phyloP scores from a whole-genome alignment of 2,797 vertebrate species.

The Novumbra hubbsi region DNA sequence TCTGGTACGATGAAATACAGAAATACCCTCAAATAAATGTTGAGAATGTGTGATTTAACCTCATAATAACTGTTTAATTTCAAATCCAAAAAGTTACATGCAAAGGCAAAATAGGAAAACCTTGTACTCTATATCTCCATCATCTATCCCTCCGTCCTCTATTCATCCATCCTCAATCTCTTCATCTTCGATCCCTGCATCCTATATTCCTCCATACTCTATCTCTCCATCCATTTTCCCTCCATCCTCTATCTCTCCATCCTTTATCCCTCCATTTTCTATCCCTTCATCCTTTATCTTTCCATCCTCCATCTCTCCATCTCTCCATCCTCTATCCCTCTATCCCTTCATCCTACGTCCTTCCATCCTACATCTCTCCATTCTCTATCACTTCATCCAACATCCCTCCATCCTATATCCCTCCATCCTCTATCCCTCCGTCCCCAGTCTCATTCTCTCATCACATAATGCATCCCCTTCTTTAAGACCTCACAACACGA shows the following conservation, averaged over 20 bases:
- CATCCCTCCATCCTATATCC: constrained; percentile 5
- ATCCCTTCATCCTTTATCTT: too few relatives aligned
- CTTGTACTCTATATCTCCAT: too few relatives aligned
- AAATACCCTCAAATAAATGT: too few relatives aligned
- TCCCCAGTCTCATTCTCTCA: not conserved
- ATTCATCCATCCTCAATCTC: not conserved
- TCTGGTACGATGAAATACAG: too few relatives aligned
- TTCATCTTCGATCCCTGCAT: too few relatives aligned
- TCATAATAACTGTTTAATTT: too few relatives aligned
- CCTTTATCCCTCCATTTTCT: not conserved
- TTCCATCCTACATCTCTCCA: too few relatives aligned
- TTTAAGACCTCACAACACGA: not conserved
- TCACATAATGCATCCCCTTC: not conserved
- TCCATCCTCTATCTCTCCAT: not conserved
- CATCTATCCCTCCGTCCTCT: too few relatives aligned
- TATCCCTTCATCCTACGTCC: not conserved
- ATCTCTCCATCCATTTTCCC: too few relatives aligned
- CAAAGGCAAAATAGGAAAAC: too few relatives aligned
- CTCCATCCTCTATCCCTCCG: not conserved
- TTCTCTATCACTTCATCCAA: not conserved
- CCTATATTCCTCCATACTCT: not conserved
- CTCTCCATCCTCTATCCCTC: not conserved
- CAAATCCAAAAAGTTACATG: too few relatives aligned
- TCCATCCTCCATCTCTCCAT: constrained; percentile 5
- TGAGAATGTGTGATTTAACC: too few relatives aligned